Percentiles rank a stretch among this genome's conserved stretches.
phyloP scores from a whole-genome alignment of 2,888 invertebrate genomes.

The Rhamphomyia laevipes region DNA sequence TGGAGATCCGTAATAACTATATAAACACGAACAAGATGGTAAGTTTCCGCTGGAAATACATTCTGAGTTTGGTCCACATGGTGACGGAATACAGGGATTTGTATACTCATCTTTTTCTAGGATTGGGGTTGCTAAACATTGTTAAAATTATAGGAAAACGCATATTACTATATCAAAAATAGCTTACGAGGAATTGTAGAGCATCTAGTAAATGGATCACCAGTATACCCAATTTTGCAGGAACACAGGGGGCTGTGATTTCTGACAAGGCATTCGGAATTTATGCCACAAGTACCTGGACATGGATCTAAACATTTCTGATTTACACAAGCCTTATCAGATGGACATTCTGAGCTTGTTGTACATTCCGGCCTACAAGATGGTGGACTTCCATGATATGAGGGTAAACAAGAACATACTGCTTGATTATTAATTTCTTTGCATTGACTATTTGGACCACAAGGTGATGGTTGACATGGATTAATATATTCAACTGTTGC shows the following conservation, averaged over 20 bases:
- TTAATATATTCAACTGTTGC: constrained; percentile 25
- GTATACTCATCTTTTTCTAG: constrained; percentile 28
- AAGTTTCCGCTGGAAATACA: constrained; percentile 48
- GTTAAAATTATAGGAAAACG: neutral
- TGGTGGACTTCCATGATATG: constrained; percentile 58
- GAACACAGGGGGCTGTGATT: constrained; percentile 60
- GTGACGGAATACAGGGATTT: constrained; percentile 52
- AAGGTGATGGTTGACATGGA: constrained; percentile 47
- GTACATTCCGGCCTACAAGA: constrained; percentile 60
- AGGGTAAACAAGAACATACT: constrained; percentile 54
- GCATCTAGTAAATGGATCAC: constrained; percentile 56
- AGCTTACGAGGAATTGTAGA: constrained; percentile 36
- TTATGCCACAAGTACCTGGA: constrained; percentile 53
- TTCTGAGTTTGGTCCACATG: constrained; percentile 57
- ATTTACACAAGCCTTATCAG: constrained; percentile 51
- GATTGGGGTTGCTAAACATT: constrained; percentile 22
- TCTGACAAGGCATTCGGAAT: constrained; percentile 53
- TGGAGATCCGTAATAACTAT: constrained; percentile 56
- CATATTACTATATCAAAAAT: neutral
- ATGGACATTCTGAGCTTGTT: constrained; percentile 51
- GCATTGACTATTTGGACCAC: constrained; percentile 71
- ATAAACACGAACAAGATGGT: constrained; percentile 52
- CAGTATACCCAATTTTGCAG: constrained; percentile 52
- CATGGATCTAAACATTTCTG: constrained; percentile 61
- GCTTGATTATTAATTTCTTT: constrained; percentile 52